phyloP scores from a whole-genome alignment of 2,797 vertebrate species.

The Hemitrygon akajei region DNA sequence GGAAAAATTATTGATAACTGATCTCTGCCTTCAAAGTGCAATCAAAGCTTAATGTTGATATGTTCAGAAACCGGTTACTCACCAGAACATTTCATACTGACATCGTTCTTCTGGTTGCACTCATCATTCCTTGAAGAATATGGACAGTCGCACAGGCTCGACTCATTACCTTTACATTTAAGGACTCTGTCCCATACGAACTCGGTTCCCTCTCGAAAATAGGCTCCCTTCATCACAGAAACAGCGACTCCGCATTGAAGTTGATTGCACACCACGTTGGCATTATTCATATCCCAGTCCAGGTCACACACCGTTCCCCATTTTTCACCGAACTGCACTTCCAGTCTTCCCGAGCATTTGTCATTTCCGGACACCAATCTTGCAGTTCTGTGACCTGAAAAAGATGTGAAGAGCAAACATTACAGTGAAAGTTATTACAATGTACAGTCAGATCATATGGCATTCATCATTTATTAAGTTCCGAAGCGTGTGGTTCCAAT shows the following conservation, averaged over 20 bases:
- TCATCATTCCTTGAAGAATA: constrained; percentile 30
- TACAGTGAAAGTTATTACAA: no score
- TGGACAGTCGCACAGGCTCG: constrained; percentile 48
- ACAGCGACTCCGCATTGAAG: constrained; percentile 53
- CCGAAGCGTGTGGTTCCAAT: no score
- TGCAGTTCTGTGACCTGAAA: no score
- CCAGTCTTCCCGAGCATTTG: constrained; percentile 40
- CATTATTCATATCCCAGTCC: constrained; percentile 55
- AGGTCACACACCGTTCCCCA: constrained; percentile 57
- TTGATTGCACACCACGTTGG: constrained; percentile 57
- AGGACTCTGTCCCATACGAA: constrained; percentile 53
- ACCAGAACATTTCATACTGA: constrained; percentile 52
- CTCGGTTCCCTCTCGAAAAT: constrained; percentile 45
- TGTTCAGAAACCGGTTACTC: no score
- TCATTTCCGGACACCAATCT: neutral
- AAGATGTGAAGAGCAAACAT: no score
- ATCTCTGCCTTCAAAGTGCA: no score
- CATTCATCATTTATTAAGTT: no score
- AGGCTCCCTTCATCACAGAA: constrained; percentile 44
- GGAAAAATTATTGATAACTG: no score
- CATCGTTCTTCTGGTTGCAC: constrained; percentile 47
- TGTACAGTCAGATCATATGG: no score
- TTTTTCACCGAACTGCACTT: no score
- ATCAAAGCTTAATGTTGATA: no score
- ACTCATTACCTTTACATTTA: constrained; percentile 54